Base-by-base conservation (phyloP, 2,113 vertebrate species). In the Zosterops lateralis region DNA sequence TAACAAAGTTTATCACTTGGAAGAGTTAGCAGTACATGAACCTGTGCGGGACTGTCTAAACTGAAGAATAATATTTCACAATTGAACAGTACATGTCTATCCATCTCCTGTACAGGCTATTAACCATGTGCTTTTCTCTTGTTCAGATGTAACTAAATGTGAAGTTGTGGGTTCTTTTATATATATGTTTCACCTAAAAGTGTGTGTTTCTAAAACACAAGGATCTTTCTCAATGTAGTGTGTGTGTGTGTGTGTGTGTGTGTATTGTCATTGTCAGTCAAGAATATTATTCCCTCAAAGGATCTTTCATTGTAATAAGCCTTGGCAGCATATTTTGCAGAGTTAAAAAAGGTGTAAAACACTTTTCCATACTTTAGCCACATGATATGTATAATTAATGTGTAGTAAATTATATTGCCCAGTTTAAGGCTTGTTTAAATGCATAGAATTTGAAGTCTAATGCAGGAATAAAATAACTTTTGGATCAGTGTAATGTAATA, bases 391-490 rank as follows among this genome's bases (percentile, higher is more conserved):
- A 97, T 98, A 98, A 98, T 98, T 98, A 98, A 98, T 97, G 97
- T 70, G 81, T 84, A 97, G 96, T 97, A 97, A 97, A 98, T 98
- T 98, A 97, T 95, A 97, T 70, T 86, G 92, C 78, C 92, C 91
- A 67, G 97, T 94, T 98, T 98, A 98, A 98, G 87, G 97, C 98
- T 97, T 98, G 98, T 98, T 98, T 98, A 98, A 98, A 98, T 98
- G 98, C 98, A 98, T 98, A 97, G 98, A 95, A 97, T 98, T 97
- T 91, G 97, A 97, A 97, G 97, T 91, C 76, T 95, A 97, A 97
- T 96, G 96, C 94, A 95, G 97, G 94, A 97, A 97, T 98, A 98
- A 98, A 98, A 98, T 98, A 98, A 98, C 98, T 98, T 98, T 97
- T 90, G 95, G 97, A 97, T 96, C 96, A 93, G 95, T 82, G 95